Evolutionary conservation across 2,113 vertebrate species (phyloP), one percentile per base, ranked within the genome.

Genomic region (Galemys pyrenaicus): DNA sequence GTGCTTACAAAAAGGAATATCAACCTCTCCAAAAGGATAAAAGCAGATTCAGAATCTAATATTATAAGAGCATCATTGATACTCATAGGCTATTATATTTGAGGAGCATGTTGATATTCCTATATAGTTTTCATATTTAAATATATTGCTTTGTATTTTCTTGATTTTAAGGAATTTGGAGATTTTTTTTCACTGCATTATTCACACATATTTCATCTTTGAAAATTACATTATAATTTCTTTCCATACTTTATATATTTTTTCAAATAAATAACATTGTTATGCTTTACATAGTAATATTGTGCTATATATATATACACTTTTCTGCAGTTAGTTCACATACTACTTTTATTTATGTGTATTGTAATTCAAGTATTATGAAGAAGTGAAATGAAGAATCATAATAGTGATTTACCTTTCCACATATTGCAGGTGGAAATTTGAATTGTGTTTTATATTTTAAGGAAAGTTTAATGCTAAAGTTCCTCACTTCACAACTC

Each of bases 331-430:
- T 80, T 64, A 75, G 28, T 83, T 54, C 56, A 5, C 30, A 51
- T 90, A 30, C 64, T 39, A n/a, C 65, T 85, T 70, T 92, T 64
- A 75, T 94, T 75, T 90, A 56, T 77, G 19, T 67, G 4, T 60
- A 15, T 68, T 89, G 5, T 73, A 89, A 87, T 37, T 5, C 17
- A 92, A 87, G 2, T 44, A 49, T 62, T 56, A 56, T 46, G 12
- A 92, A 74, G 20, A 85, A 19, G 41, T 5, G 13, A 12, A 70
- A 65, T 58, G 9, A 80, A 74, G 13, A 84, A 80, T 96, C 49
- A 58, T n/a, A 70, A 84, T 75, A 30, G 20, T 80, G n/a, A 3
- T 62, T 46, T 94, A 0, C 17, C 68, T 65, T 2, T 92, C 28
- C 24, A 54, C 9, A 56, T 60, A 32, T 46, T 91, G 1, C 11